phyloP scores from a whole-genome alignment of 2,888 invertebrate species.

The Scaptomyza reducta region DNA sequence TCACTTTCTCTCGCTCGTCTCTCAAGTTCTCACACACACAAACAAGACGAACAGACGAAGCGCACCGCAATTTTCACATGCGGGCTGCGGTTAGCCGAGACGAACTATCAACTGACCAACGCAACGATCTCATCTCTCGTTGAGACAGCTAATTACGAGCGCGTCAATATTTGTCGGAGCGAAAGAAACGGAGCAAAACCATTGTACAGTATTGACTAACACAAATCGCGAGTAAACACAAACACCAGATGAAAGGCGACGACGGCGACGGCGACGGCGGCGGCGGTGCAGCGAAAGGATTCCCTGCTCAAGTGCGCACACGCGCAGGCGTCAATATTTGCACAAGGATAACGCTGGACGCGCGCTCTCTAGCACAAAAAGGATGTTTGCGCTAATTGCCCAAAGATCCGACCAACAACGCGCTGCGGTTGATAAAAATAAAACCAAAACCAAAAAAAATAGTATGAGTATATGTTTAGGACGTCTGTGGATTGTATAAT shows the following conservation, averaged over 20 bases:
- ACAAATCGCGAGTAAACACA: constrained; percentile 54
- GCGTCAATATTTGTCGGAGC: constrained; percentile 55
- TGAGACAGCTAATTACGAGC: constrained; percentile 55
- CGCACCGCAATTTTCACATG: constrained; percentile 53
- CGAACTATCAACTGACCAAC: constrained; percentile 23
- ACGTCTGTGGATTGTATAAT: constrained; percentile 55
- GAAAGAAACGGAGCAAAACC: constrained; percentile 41
- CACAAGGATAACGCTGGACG: constrained; percentile 68
- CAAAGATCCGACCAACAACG: constrained; percentile 28
- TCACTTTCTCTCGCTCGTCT: constrained; percentile 2
- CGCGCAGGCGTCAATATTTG: constrained; percentile 74
- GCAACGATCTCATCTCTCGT: constrained; percentile 1
- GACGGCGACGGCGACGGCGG: constrained; percentile 32
- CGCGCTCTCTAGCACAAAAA: constrained; percentile 48
- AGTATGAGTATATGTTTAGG: constrained; percentile 64
- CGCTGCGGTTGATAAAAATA: constrained; percentile 69
- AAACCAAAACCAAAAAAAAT: background rate
- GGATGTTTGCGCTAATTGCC: constrained; percentile 75
- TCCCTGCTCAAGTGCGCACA: constrained; percentile 69
- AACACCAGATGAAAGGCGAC: constrained; percentile 52
- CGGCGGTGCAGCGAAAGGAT: constrained; percentile 60
- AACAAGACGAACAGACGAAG: constrained; percentile 12
- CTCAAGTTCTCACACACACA: constrained; percentile 17
- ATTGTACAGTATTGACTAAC: constrained; percentile 59
- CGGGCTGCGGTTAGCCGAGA: constrained; percentile 67